Evolutionary conservation across 2,888 invertebrate species (phyloP).

Genomic region (Liopterus haemorrhoidalis): DNA sequence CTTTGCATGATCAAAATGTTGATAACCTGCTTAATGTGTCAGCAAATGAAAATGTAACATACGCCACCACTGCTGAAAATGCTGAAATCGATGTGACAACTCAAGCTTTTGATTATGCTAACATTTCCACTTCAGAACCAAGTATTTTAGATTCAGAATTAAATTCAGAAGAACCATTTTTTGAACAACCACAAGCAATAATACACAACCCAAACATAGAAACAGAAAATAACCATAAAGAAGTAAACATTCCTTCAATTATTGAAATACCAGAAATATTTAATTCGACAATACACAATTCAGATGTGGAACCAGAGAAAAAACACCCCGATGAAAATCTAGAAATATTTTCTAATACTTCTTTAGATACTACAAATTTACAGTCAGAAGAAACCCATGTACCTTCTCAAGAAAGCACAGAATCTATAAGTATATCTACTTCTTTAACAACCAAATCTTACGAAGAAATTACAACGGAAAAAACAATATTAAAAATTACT

Average conservation of each 20-base stretch:
- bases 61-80: slow-evolving; percentile 22
- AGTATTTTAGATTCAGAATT: no score
- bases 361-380: slow-evolving; percentile 29
- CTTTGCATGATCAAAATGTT: slow-evolving; percentile 40
- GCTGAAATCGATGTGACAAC: slow-evolving; percentile 1
- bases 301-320: no score
- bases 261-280: no score
- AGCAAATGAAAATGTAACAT: slow-evolving; percentile 33
- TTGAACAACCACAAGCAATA: slow-evolving; percentile 2
- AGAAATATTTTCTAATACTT: slow-evolving; percentile 1
- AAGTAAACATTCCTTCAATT: no score
- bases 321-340: neutral
- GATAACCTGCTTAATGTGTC: slow-evolving; percentile 33
- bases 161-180: no score
- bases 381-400: no score
- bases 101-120: neutral
- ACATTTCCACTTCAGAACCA: slow-evolving; percentile 1
- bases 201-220: slow-evolving; percentile 1
- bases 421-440: slow-evolving; percentile 16
- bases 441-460: slow-evolving; percentile 17
- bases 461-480: slow-evolving; percentile 10
- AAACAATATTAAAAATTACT: neutral
- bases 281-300: no score
- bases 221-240: neutral
- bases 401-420: slow-evolving; percentile 4